Conservation (phyloP, 2,797 vertebrate genomes). For the Enteromius unitaeniatus region DNA sequence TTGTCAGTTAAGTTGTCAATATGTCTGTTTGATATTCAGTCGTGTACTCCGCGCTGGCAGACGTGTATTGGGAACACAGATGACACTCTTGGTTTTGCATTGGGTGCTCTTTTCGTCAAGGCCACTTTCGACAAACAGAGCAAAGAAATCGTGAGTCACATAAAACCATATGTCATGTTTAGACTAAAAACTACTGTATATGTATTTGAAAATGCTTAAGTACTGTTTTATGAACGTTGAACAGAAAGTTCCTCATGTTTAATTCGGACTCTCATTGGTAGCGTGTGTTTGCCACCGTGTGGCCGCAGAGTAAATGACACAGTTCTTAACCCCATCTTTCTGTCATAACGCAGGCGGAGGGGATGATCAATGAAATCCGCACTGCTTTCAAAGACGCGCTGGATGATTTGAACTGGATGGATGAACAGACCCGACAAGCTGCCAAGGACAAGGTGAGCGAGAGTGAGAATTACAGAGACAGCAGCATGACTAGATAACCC, state of each 20-base stretch:
- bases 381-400: constrained; percentile 88
- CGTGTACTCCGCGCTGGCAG: constrained; percentile 95
- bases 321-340: constrained; percentile 1
- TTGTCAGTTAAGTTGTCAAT: constrained; percentile 5
- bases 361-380: constrained; percentile 94
- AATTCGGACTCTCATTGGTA: constrained; percentile 8
- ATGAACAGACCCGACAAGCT: constrained; percentile 85
- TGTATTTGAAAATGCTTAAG: background rate
- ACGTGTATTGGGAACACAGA: constrained; percentile 96
- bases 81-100: constrained; percentile 92
- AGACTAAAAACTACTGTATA: background rate
- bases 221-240: background rate
- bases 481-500: background rate
- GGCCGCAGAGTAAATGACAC: constrained; percentile 28
- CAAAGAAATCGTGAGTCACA: constrained; percentile 90
- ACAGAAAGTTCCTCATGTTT: background rate
- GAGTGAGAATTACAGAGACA: background rate
- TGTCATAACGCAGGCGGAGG: constrained; percentile 82
- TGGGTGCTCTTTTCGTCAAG: constrained; percentile 95
- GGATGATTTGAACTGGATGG: constrained; percentile 91
- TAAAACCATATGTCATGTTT: background rate
- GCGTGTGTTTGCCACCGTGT: constrained; percentile 44
- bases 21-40: constrained; percentile 73
- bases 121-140: constrained; percentile 94
- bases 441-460: constrained; percentile 92